These are phyloP conservation scores for Pterois miles DNA, from an alignment of 2,797 vertebrate genomes.

Conservation along the genomic window DNA sequence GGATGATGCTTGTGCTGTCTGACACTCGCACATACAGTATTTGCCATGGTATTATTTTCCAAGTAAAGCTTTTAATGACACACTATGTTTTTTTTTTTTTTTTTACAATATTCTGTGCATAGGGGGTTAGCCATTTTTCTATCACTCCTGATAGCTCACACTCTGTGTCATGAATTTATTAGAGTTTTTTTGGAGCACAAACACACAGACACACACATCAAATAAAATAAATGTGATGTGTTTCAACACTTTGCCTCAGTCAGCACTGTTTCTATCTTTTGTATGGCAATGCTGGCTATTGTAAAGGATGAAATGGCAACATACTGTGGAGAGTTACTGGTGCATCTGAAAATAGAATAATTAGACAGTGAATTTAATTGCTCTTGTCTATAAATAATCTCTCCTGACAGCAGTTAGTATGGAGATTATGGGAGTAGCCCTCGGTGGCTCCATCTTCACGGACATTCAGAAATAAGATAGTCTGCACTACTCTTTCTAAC, in stretches of 20 bases:
- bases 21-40: neutral
- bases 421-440: constrained; percentile 33
- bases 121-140: neutral
- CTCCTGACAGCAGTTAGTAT: constrained; percentile 50
- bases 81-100: neutral
- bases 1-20: neutral
- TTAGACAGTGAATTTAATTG: constrained; percentile 61
- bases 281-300: constrained; percentile 5
- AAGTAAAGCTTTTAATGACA: neutral
- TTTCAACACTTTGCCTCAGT: constrained; percentile 26
- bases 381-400: constrained; percentile 61
- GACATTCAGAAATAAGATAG: constrained; percentile 25
- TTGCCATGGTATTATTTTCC: neutral
- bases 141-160: neutral
- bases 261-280: constrained; percentile 32
- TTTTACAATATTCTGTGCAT: neutral
- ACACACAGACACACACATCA: neutral
- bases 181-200: neutral
- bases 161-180: constrained; percentile 14
- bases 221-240: constrained; percentile 5
- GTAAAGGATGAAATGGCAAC: constrained; percentile 42
- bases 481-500: neutral
- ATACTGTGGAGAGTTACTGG: constrained; percentile 49
- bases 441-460: constrained; percentile 9
- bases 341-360: constrained; percentile 64